Evolutionary conservation across 2,888 invertebrate genomes (phyloP), one percentile per base, ranked within the genome.

Genomic region (Crioceris asparagi): DNA sequence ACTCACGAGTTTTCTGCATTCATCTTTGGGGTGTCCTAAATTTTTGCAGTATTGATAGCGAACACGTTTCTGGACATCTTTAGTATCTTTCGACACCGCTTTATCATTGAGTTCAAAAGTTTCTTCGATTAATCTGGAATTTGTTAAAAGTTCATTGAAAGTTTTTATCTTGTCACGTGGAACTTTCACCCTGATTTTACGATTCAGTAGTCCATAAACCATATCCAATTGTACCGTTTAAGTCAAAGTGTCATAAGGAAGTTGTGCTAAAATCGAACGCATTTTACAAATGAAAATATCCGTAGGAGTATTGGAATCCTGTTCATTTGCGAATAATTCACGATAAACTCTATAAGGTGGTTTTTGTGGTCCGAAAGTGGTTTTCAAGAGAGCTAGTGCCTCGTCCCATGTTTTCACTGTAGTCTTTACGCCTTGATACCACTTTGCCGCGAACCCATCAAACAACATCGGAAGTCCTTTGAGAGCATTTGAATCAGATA

Each of bases 341-440:
- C 32, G 29, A 25, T 38, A 40, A 8, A 40, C 29, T 14, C 31
- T 30, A 32, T 40, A 40, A 1, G 38, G 25, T 3, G 36, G 38
- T 38, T 40, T 48, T 12, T 40, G n/a, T 14, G 33, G 40, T 3
- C 48, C 48, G 35, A 43, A 49, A 5, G 38, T 37, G 16, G 29
- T 10, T 11, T 26, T 17, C 15, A 45, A 33, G 8, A 35, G 12
- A 16, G 30, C 14, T 12, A 43, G 18, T n/a, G 36, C 40, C 1
- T 38, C 40, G n/a, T 32, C 18, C 32, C 41, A 44, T 10, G 37
- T 21, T 5, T n/a, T n/a, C n/a, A n/a, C n/a, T n/a, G n/a, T n/a
- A n/a, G n/a, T n/a, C n/a, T n/a, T n/a, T n/a, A n/a, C 36, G 7
- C 44, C 44, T 32, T 42, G 40, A 41, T 38, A 46, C 43, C 41